These are phyloP conservation scores for Mylabris sibirica DNA, from an alignment of 2,888 invertebrate species.

Conservation along the genomic window DNA sequence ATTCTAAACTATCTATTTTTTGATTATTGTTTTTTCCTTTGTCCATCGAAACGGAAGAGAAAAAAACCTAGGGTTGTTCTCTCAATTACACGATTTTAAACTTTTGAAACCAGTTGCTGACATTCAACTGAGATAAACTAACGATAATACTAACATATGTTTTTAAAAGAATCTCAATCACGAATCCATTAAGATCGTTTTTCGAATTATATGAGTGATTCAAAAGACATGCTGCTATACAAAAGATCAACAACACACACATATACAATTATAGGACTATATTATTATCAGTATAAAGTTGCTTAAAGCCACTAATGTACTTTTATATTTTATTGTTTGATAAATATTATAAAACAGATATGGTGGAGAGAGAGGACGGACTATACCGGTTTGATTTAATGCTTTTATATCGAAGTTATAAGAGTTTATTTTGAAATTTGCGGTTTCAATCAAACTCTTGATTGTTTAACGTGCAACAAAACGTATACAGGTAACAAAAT, in stretches of 20 bases:
- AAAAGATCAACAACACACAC: conserved; percentile 5
- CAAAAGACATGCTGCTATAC: neutral
- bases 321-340: conserved; percentile 2
- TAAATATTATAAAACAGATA: conserved; percentile 3
- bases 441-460: conserved; percentile 6
- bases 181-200: conserved; percentile 26
- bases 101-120: conserved; percentile 11
- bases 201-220: neutral
- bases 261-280: too few species aligned
- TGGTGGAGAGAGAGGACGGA: neutral
- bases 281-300: neutral
- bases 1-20: neutral
- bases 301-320: conserved; percentile 4
- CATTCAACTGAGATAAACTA: neutral
- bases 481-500: conserved; percentile 7
- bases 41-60: neutral
- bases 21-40: neutral
- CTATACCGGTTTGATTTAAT: conserved; percentile 1
- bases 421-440: neutral
- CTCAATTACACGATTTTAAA: conserved; percentile 3
- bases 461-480: neutral
- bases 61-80: neutral
- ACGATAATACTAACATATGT: conserved; percentile 3
- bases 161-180: conserved; percentile 17
- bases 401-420: neutral